These are phyloP conservation scores for Plectropomus leopardus DNA, from an alignment of 2,113 vertebrate species.

Conservation along the genomic window DNA sequence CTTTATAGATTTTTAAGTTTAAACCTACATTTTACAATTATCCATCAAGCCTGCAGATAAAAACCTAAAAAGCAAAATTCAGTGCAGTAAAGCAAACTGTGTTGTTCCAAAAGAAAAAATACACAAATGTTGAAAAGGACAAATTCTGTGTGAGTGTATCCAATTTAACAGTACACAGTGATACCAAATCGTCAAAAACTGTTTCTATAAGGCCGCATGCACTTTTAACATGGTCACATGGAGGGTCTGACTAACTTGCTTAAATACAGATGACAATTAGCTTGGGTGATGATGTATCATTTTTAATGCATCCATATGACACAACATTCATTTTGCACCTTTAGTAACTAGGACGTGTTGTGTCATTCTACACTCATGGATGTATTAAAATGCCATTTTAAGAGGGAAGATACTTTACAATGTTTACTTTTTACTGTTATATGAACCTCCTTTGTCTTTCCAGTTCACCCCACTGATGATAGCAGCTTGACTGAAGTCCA, in stretches of 20 bases:
- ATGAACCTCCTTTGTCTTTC: background rate
- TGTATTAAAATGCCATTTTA: constrained; percentile 43
- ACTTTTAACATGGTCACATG: constrained; percentile 28
- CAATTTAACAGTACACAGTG: constrained; percentile 42
- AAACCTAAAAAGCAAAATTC: background rate
- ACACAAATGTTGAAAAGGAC: constrained; percentile 35
- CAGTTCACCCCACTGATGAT: constrained; percentile 16
- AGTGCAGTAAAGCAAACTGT: constrained; percentile 16
- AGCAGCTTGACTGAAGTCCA: constrained; percentile 19
- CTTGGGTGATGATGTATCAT: constrained; percentile 28
- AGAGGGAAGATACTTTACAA: background rate
- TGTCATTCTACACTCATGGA: constrained; percentile 8
- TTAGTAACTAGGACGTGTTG: constrained; percentile 5
- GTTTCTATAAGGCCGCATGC: constrained; percentile 51
- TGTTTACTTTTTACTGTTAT: background rate
- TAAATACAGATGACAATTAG: constrained; percentile 10
- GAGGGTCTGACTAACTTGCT: constrained; percentile 11
- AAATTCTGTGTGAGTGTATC: constrained; percentile 41
- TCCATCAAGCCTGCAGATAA: background rate
- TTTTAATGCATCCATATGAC: constrained; percentile 51
- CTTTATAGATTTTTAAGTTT: background rate
- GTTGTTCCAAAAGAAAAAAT: constrained; percentile 36
- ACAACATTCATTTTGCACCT: background rate
- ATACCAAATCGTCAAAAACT: constrained; percentile 24
- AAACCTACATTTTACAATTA: background rate